Base-by-base conservation (phyloP, 2,888 invertebrate genomes). In the Ferrisia virgata region DNA sequence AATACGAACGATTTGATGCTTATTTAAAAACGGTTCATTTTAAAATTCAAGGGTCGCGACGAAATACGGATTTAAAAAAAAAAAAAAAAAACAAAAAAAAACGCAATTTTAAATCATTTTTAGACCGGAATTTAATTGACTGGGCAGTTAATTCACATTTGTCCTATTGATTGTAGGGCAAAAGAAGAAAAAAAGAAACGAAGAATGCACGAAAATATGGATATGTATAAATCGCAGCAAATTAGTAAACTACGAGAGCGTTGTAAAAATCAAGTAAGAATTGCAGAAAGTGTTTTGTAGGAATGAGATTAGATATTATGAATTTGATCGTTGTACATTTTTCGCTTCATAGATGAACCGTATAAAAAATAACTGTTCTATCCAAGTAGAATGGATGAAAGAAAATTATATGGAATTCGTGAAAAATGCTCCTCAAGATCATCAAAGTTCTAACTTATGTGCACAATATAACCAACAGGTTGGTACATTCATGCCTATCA, bases 301-400 rank as follows among this genome's bases (percentile, higher is more conserved):
- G 36, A 78, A 15, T 22, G 22, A 2, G 2, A 2, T 28, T 15
- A 18, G 25, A 1, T 64, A 13, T 28, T 15, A 15, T 64, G n/a
- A n/a, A n/a, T 64, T 64, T 64, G 64, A 53, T 53, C 53, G 53
- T 53, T 53, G 22, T 53, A 11, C n/a, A n/a, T 28, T 64, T 8
- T 28, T 64, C 28, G 25, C 5, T 28, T 4, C 18, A 25, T 40
- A 82, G 82, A 82, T 82, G 82, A 82, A 82, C 69, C 82, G 82
- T 15, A 82, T 82, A 25, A 82, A 82, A 64, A 82, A 82, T 64
- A 82, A 82, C 25, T 82, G 82, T 58, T 82, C 64, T 11, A 82
- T 69, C 33, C 82, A 82, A 64, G 82, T 82, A 36, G 82, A 82
- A 64, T 82, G 82, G 82, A 82, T 82, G 82, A 82, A 64, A 82